Evolutionary conservation across 1,140 invertebrate species (phyloP).

Genomic region (Drosophila kurseongensis): DNA sequence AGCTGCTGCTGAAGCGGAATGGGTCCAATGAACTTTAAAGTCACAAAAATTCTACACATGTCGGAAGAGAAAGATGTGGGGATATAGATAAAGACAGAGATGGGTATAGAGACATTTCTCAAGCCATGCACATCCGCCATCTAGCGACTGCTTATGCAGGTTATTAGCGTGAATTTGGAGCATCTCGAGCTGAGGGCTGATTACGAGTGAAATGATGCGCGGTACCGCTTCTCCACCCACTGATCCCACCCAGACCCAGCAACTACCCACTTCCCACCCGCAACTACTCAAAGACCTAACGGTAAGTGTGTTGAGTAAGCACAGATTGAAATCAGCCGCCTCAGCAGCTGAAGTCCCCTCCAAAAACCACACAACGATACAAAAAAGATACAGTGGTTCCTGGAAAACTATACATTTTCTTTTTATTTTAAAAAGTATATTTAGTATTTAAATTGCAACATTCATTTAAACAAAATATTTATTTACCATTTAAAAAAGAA

Average conservation of each 20-base stretch:
- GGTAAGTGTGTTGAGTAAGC: constrained; percentile 51
- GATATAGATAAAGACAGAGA: constrained; percentile 4
- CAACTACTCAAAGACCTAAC: constrained; percentile 18
- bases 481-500: too few species aligned
- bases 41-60: constrained; percentile 45
- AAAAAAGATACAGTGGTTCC: constrained; percentile 3
- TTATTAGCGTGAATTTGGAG: constrained; percentile 51
- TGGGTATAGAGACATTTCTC: constrained; percentile 11
- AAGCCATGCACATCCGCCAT: constrained; percentile 49
- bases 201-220: constrained; percentile 39
- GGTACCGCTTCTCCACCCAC: constrained; percentile 13
- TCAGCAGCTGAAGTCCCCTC: constrained; percentile 20
- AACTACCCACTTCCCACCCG: constrained; percentile 8
- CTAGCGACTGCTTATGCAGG: constrained; percentile 36
- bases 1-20: constrained; percentile 48
- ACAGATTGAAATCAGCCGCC: constrained; percentile 44
- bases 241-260: background rate
- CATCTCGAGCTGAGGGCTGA: constrained; percentile 48
- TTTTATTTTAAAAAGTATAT: too few species aligned
- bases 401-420: background rate
- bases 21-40: constrained; percentile 74
- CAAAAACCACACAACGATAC: background rate
- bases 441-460: too few species aligned
- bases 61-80: background rate
- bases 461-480: too few species aligned